phyloP scores from a whole-genome alignment of 2,797 vertebrate genomes.

The Channa striata region DNA sequence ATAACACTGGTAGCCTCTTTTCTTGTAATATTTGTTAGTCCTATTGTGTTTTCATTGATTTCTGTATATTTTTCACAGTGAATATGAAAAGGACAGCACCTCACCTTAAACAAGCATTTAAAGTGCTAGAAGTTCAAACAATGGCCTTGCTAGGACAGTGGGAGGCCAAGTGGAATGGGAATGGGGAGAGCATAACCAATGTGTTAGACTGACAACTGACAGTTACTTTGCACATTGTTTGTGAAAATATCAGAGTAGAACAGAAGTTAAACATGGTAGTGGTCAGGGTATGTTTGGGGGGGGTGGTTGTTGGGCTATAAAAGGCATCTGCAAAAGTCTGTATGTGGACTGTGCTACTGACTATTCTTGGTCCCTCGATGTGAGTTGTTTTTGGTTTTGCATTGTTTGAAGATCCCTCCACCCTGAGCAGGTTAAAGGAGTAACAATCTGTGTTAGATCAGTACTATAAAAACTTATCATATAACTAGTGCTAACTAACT shows the following conservation, averaged over 20 bases:
- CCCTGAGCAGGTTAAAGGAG: too few relatives aligned
- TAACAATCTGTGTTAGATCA: too few relatives aligned
- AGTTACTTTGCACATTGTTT: slow-evolving; percentile 30
- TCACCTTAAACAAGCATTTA: background rate
- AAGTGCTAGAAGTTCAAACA: slow-evolving; percentile 36
- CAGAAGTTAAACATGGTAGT: slow-evolving; percentile 42
- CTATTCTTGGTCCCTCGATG: slow-evolving; percentile 44
- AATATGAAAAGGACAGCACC: background rate
- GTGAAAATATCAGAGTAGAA: slow-evolving; percentile 32
- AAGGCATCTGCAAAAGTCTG: slow-evolving; percentile 44
- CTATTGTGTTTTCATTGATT: too few relatives aligned
- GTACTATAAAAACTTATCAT: too few relatives aligned
- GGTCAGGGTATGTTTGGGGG: slow-evolving; percentile 57
- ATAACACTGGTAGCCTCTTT: too few relatives aligned
- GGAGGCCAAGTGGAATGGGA: slow-evolving; percentile 30
- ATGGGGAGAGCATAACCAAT: slow-evolving; percentile 34
- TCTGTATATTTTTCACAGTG: background rate
- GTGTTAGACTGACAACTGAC: slow-evolving; percentile 42
- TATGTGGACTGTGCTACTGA: slow-evolving; percentile 48
- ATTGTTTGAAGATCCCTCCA: too few relatives aligned
- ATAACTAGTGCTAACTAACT: too few relatives aligned
- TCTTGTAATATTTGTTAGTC: slow-evolving; percentile 12
- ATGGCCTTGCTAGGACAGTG: slow-evolving; percentile 13
- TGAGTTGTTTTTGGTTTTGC: too few relatives aligned
- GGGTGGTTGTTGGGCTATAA: slow-evolving; percentile 46